Evolutionary conservation across 2,113 vertebrate genomes (phyloP).

Genomic region (Felis chaus): DNA sequence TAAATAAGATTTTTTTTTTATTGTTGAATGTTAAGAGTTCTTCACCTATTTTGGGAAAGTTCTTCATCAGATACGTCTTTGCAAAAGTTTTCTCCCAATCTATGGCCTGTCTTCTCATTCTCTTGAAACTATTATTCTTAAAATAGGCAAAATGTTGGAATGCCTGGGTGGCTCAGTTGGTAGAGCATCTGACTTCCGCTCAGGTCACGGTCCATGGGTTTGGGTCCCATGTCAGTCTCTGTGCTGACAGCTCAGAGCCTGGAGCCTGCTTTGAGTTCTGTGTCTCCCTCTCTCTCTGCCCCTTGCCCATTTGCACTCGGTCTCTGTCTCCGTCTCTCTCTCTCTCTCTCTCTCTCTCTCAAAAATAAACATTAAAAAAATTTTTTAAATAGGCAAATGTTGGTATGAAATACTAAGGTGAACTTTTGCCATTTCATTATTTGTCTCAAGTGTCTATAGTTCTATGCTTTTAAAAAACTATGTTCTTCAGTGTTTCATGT

Average conservation of each 20-base stretch:
- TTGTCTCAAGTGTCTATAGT: neutral
- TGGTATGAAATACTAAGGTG: neutral
- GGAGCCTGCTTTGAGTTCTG: too few relatives aligned
- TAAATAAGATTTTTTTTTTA: neutral
- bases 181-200: too few relatives aligned
- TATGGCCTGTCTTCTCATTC: neutral
- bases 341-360: too few relatives aligned
- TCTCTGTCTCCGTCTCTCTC: too few relatives aligned
- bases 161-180: too few relatives aligned
- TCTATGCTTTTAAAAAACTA: neutral
- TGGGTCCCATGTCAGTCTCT: too few relatives aligned
- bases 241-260: too few relatives aligned
- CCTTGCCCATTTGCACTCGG: too few relatives aligned
- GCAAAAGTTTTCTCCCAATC: neutral
- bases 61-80: neutral
- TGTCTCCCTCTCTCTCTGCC: too few relatives aligned
- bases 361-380: too few relatives aligned
- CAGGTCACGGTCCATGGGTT: too few relatives aligned
- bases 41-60: neutral
- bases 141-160: neutral
- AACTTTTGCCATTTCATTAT: neutral
- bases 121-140: neutral
- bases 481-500: neutral
- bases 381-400: neutral
- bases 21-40: neutral